These are phyloP conservation scores for Drosophila pegasa DNA, from an alignment of 2,888 invertebrate genomes.

Conservation along the genomic window DNA sequence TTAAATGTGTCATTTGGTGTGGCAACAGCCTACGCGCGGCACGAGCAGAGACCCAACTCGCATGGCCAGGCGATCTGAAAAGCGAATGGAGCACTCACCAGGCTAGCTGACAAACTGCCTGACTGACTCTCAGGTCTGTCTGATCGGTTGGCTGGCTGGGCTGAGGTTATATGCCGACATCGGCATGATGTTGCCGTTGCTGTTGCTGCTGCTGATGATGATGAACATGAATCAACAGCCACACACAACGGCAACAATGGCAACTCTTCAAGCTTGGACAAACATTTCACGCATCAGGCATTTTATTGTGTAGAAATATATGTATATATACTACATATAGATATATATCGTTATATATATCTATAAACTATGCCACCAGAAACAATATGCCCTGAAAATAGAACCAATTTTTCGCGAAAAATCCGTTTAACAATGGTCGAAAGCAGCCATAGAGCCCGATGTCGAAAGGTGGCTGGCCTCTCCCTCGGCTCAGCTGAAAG, in stretches of 20 bases:
- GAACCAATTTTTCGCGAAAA: constrained; percentile 53
- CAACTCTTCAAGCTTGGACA: constrained; percentile 83
- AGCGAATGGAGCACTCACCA: constrained; percentile 54
- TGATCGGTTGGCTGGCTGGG: constrained; percentile 77
- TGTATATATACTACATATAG: not conserved
- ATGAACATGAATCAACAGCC: constrained; percentile 78
- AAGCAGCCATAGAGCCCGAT: constrained; percentile 16
- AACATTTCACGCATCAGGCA: constrained; percentile 84
- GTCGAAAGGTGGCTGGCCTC: constrained; percentile 40
- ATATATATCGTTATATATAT: constrained; percentile 37
- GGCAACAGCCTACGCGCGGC: constrained; percentile 66
- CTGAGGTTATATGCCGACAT: constrained; percentile 78
- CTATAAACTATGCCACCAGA: constrained; percentile 22
- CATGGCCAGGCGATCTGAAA: constrained; percentile 66
- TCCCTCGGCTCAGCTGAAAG: not conserved
- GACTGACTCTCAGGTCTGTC: constrained; percentile 53
- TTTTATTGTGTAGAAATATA: constrained; percentile 76
- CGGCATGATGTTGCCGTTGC: constrained; percentile 43
- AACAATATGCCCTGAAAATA: constrained; percentile 49
- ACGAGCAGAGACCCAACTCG: constrained; percentile 42
- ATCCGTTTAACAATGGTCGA: constrained; percentile 45
- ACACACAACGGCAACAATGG: constrained; percentile 72
- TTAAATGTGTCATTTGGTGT: constrained; percentile 81
- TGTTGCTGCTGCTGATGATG: constrained; percentile 41
- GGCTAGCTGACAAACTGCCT: constrained; percentile 24